Evolutionary conservation across 2,113 vertebrate genomes (phyloP), one percentile per base, ranked within the genome.

Genomic region (Mustela lutreola): DNA sequence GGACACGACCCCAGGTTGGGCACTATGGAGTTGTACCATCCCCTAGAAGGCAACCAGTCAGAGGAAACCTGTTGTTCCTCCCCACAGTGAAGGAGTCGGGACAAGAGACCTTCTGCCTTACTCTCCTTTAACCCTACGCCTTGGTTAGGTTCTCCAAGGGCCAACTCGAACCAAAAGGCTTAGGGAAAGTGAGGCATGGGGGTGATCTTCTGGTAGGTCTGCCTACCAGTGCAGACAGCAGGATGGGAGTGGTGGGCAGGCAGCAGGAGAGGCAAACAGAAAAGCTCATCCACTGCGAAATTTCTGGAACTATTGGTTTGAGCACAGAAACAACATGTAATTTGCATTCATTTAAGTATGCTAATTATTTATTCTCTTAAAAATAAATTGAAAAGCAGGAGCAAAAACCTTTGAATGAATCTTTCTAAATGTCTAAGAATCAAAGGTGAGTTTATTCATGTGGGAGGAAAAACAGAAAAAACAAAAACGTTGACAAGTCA

Each of bases 351-450:
- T n/a, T 82, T 50, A 73, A 84, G 21, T 45, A 22, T 50, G 36
- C 1, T 33, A 56, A 33, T 1, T 56, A 39, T 8, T 14, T 89
- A 65, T 53, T 67, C 6, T 48, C 42, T 73, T 73, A 39, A 85
- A 71, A 63, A 85, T 12, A 67, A n/a, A 65, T 82, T 92, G 42
- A 86, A 95, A 96, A 28, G 15, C n/a, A 86, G 12, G n/a, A 89
- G n/a, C 42, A 45, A 89, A 65, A 15, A n/a, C 10, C 58, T 86
- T 85, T 53, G 33, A 31, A 56, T 42, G n/a, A 89, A 56, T 33
- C 39, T 89, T 94, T 91, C 71, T 75, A 88, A 93, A 33, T 39
- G 48, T 67, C 19, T 85, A 89, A 67, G 39, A 67, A 82, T 86
- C 65, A 94, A 86, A 93, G 89, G 19, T 87, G 62, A 96, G 18